Percentiles rank a stretch among this genome's conserved stretches.
Conservation (phyloP, 2,888 invertebrate species). For the Allygus modestus region DNA sequence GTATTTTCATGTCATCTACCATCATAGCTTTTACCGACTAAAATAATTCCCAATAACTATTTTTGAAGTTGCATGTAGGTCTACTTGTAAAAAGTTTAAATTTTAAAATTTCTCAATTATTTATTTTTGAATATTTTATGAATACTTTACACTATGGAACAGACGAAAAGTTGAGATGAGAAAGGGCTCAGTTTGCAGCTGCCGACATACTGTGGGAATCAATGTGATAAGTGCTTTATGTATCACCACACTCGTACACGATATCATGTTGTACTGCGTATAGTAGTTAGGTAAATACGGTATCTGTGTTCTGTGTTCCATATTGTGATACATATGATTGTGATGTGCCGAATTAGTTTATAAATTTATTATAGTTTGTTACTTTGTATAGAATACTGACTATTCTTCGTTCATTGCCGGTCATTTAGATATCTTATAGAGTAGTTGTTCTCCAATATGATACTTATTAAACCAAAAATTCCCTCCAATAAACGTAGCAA, state of each 20-base stretch:
- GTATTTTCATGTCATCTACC: no score
- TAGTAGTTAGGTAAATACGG: slow-evolving; percentile 2
- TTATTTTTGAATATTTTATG: no score
- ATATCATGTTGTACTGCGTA: not conserved
- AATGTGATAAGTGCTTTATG: slow-evolving; percentile 59
- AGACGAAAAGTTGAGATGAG: not conserved
- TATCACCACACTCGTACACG: slow-evolving; percentile 2
- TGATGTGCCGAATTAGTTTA: slow-evolving; percentile 57
- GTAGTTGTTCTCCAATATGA: slow-evolving; percentile 15
- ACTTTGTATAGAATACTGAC: slow-evolving; percentile 29
- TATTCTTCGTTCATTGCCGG: slow-evolving; percentile 15
- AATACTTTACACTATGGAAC: no score
- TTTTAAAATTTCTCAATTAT: no score
- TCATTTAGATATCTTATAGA: slow-evolving; percentile 28
- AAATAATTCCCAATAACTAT: no score
- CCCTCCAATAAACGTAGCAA: slow-evolving; percentile 27
- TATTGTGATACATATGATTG: slow-evolving; percentile 56
- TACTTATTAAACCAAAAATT: slow-evolving; percentile 30
- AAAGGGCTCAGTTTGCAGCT: not conserved
- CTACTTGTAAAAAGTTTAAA: no score
- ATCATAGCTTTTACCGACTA: no score
- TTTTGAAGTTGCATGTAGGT: no score
- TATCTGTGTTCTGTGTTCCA: slow-evolving; percentile 48
- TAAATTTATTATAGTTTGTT: slow-evolving; percentile 47
- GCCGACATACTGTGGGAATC: slow-evolving; percentile 49